These are phyloP conservation scores for Anas capensis DNA, from an alignment of 2,797 vertebrate genomes.

Conservation along the genomic window DNA sequence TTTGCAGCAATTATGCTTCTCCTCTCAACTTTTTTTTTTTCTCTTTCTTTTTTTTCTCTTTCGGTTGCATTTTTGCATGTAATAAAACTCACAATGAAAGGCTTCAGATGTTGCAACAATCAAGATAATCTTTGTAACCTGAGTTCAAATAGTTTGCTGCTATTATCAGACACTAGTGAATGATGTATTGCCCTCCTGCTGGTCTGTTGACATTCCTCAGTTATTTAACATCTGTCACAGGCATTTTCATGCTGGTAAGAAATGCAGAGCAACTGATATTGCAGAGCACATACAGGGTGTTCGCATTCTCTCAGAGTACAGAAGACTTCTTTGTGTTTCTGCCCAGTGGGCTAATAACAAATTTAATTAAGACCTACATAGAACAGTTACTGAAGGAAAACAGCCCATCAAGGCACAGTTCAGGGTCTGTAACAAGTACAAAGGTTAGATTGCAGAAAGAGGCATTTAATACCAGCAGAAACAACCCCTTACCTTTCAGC, in stretches of 20 bases:
- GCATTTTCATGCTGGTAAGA: conserved; percentile 44
- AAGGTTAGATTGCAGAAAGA: neutral
- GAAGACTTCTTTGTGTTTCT: conserved; percentile 24
- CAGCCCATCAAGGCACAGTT: neutral
- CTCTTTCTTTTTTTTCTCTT: neutral
- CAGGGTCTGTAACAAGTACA: neutral
- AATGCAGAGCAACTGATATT: neutral
- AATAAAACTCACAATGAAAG: conserved; percentile 55
- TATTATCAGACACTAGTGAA: conserved; percentile 18
- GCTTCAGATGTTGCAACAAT: conserved; percentile 32
- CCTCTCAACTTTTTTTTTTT: neutral
- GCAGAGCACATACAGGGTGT: neutral
- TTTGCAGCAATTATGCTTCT: conserved; percentile 7
- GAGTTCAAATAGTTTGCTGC: conserved; percentile 47
- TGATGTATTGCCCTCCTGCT: conserved; percentile 43
- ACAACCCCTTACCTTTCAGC: conserved; percentile 79
- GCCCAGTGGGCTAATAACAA: conserved; percentile 52
- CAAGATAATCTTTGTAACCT: conserved; percentile 57
- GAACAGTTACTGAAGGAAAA: conserved; percentile 10
- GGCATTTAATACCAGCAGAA: neutral
- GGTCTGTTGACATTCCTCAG: conserved; percentile 57
- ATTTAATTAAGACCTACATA: conserved; percentile 10
- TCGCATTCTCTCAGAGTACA: neutral
- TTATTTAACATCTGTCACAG: conserved; percentile 55
- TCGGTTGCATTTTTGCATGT: conserved; percentile 8